phyloP scores from a whole-genome alignment of 1,140 invertebrate genomes.

The Radopholus similis region DNA sequence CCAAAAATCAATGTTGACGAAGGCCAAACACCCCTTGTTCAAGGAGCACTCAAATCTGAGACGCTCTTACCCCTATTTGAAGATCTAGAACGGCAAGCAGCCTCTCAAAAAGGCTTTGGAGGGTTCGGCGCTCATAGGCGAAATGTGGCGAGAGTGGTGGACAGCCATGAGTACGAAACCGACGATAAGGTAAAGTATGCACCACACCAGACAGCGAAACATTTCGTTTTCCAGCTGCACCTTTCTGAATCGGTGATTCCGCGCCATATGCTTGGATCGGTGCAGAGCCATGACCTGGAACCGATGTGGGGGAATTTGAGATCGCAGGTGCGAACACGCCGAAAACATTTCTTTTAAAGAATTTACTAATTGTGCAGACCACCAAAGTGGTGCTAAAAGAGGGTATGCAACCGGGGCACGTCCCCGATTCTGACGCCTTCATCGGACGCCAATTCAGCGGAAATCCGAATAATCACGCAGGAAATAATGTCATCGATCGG shows the following conservation, averaged over 20 bases:
- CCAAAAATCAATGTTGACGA: slow-evolving; percentile 35
- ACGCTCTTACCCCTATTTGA: slow-evolving; percentile 38
- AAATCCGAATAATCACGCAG: slow-evolving; percentile 32
- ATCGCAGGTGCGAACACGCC: slow-evolving; percentile 15
- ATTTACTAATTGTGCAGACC: slow-evolving; percentile 24
- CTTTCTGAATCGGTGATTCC: slow-evolving; percentile 39
- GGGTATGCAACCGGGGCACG: slow-evolving; percentile 24
- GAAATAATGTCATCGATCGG: slow-evolving; percentile 36
- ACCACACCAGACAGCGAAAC: not conserved
- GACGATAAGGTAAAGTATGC: slow-evolving; percentile 19
- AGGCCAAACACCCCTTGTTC: slow-evolving; percentile 33
- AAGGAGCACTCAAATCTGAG: slow-evolving; percentile 28
- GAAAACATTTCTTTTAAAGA: not conserved
- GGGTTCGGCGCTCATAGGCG: slow-evolving; percentile 34
- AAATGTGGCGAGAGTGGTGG: slow-evolving; percentile 37
- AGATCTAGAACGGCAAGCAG: slow-evolving; percentile 17
- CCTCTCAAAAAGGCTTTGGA: slow-evolving; percentile 41
- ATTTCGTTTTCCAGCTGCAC: slow-evolving; percentile 13
- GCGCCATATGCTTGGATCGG: slow-evolving; percentile 12
- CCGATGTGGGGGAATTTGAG: slow-evolving; percentile 28
- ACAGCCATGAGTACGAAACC: slow-evolving; percentile 36
- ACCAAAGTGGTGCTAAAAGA: slow-evolving; percentile 33
- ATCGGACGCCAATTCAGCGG: slow-evolving; percentile 36
- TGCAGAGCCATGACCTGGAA: slow-evolving; percentile 15
- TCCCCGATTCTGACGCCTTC: slow-evolving; percentile 30